Base-by-base conservation (phyloP, 2,113 vertebrate genomes). In the Cyprinodon tularosa region DNA sequence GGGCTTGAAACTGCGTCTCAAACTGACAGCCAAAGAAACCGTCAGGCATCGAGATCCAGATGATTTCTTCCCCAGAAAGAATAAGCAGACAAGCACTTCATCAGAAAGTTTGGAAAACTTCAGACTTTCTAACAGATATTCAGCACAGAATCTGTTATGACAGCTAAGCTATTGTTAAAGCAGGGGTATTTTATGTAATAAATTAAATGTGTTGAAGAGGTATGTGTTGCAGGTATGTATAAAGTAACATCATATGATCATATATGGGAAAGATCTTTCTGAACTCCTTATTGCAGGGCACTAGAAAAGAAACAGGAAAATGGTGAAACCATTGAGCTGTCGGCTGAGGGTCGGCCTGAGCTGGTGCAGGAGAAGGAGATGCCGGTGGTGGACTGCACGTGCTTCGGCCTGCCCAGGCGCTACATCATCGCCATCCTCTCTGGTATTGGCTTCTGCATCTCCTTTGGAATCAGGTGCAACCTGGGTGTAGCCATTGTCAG, bases 361-460 rank as follows among this genome's bases (percentile, higher is more conserved):
- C n/a, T 94, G 20, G 85, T 96, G 62, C 75, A 94, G 80, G 96
- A 97, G 93, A 95, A 96, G 92, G 84, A 96, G 91, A 62, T 95
- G 86, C 90, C 96, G 0, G 86, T 97, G 12, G 87, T 97, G 62
- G 96, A 98, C 91, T 98, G 96, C 90, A 97, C 96, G 0, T 98
- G 96, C 80, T 97, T 95, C 39, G 96, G 96, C 47, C 93, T 98
- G 61, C 96, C 96, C 7, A 94, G 96, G 14, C 96, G 96, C 60
- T 98, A 97, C 90, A 96, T 98, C 88, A 97, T 98, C 57, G 96
- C 96, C 83, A 96, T 98, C 85, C 95, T 98, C 86, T 97, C 96
- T 3, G 96, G 96, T 6, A 78, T 98, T 22, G 96, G 96, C 15
- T 98, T 98, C 92, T 98, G 96, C 81, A 97, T 98, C 90, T 97